A percentile compares a stretch with the other conserved stretches of the same genome.
These are phyloP conservation scores for Brenthis ino DNA, from an alignment of 2,888 invertebrate species.

Conservation along the genomic window DNA sequence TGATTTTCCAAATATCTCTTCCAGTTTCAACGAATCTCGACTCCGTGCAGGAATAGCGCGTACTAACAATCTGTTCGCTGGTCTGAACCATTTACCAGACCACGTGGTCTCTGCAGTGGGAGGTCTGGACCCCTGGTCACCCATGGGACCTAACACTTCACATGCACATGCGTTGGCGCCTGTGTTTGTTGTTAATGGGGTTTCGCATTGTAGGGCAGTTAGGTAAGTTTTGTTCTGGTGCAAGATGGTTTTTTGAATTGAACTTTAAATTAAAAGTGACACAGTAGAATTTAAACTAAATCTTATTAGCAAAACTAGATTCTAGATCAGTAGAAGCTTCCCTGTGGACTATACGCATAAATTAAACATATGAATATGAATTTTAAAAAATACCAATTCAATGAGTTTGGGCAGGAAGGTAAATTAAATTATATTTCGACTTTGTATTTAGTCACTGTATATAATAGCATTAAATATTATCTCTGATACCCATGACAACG, in stretches of 20 bases:
- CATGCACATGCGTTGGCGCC: constrained; percentile 57
- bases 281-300: too few relatives aligned
- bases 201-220: constrained; percentile 64
- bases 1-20: background rate
- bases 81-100: constrained; percentile 57
- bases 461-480: too few relatives aligned
- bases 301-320: too few relatives aligned
- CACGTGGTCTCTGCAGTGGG: constrained; percentile 61
- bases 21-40: constrained; percentile 57
- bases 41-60: constrained; percentile 64
- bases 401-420: too few relatives aligned
- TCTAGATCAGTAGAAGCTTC: too few relatives aligned
- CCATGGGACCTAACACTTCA: constrained; percentile 56
- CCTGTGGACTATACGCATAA: too few relatives aligned
- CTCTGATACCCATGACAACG: too few relatives aligned
- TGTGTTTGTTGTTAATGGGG: constrained; percentile 56
- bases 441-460: too few relatives aligned
- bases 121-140: constrained; percentile 66
- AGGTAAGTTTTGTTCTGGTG: constrained; percentile 41
- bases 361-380: too few relatives aligned
- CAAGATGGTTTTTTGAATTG: background rate
- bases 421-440: too few relatives aligned
- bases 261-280: too few relatives aligned
- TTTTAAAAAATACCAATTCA: too few relatives aligned
- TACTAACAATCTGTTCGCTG: constrained; percentile 71